Percentiles rank a stretch among this genome's conserved stretches.
These are phyloP conservation scores for Delia radicum DNA, from an alignment of 1,140 invertebrate species.

Conservation along the genomic window DNA sequence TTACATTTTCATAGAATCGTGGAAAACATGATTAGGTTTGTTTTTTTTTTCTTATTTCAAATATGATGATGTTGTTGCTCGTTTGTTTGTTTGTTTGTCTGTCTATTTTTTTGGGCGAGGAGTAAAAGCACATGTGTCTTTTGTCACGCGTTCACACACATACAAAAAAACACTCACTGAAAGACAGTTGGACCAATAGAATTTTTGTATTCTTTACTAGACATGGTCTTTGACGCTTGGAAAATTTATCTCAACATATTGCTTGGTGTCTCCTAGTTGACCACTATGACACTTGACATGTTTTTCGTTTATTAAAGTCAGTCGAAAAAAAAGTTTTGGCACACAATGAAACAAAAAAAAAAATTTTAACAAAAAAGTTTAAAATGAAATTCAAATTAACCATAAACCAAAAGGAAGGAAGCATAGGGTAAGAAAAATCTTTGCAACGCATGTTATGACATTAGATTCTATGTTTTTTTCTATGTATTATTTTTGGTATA, in stretches of 20 bases:
- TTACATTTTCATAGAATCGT: conserved; percentile 19
- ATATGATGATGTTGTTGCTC: background rate
- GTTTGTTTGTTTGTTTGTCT: background rate
- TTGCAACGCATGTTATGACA: conserved; percentile 3
- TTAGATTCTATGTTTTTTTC: background rate
- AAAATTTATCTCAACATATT: background rate
- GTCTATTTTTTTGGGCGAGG: background rate
- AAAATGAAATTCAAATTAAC: conserved; percentile 8
- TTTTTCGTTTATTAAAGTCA: conserved; percentile 5
- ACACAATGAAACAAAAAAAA: background rate
- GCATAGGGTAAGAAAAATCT: background rate
- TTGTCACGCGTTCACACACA: background rate
- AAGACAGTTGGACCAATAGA: background rate
- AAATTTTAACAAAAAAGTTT: background rate
- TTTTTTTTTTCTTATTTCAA: background rate
- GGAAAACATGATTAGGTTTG: conserved; percentile 7
- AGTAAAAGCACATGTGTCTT: background rate
- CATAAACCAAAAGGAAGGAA: background rate
- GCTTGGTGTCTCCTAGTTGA: background rate
- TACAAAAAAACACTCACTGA: background rate
- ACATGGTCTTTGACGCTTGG: background rate
- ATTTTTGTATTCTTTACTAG: background rate
- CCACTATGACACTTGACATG: conserved; percentile 21
- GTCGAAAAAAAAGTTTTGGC: background rate
- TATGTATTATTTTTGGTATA: background rate